These are phyloP conservation scores for Vulpes lagopus DNA, from an alignment of 2,113 vertebrate species.

Conservation along the genomic window DNA sequence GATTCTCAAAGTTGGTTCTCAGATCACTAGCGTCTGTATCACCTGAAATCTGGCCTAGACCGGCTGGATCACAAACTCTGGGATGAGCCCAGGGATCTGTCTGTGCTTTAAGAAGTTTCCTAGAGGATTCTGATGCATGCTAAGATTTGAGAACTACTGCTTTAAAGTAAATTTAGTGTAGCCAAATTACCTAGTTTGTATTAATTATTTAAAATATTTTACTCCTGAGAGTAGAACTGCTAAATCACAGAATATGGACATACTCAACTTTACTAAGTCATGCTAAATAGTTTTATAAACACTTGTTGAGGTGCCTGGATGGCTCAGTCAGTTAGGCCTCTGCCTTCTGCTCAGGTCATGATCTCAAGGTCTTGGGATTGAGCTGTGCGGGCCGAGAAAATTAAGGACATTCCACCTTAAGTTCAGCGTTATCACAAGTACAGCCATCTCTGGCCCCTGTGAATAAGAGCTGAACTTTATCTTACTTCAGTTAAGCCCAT, in stretches of 20 bases:
- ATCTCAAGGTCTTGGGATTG: too few relatives aligned
- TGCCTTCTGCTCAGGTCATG: background rate
- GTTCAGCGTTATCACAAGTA: too few relatives aligned
- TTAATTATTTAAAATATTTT: conserved; percentile 47
- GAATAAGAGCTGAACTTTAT: too few relatives aligned
- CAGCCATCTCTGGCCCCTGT: too few relatives aligned
- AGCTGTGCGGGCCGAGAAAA: too few relatives aligned
- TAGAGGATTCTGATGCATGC: background rate
- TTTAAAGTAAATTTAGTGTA: background rate
- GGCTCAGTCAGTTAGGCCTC: background rate
- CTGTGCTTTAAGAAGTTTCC: background rate
- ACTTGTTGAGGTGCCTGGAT: background rate
- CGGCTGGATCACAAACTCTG: background rate
- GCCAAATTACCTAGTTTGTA: background rate
- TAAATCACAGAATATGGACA: background rate
- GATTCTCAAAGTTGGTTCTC: background rate
- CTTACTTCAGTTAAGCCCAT: too few relatives aligned
- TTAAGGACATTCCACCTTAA: too few relatives aligned
- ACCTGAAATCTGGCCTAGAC: background rate
- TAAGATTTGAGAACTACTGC: background rate
- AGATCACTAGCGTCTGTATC: background rate
- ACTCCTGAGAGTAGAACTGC: background rate
- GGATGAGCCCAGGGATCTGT: background rate
- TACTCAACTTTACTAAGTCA: background rate
- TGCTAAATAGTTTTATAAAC: conserved; percentile 4